Evolutionary conservation across 2,797 vertebrate genomes (phyloP).

Genomic region (Clarias laeviceps): DNA sequence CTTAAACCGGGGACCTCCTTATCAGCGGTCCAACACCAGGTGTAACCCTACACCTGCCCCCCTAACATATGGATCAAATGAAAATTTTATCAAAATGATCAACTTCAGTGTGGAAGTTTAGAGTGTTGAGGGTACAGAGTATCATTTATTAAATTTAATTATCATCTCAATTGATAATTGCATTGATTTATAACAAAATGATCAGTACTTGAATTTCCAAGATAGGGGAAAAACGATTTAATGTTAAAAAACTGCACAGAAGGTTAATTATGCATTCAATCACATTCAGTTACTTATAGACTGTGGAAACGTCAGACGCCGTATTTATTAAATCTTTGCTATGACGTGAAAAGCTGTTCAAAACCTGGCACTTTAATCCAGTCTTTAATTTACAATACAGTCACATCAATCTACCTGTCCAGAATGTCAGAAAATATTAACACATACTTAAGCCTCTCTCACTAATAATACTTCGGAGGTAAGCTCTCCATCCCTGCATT

Average conservation of each 20-base stretch:
- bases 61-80: not conserved
- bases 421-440: conserved; percentile 38
- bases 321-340: conserved; percentile 7
- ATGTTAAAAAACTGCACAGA: not conserved
- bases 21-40: no score
- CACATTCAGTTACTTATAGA: not conserved
- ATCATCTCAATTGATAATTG: not conserved
- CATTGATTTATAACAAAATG: conserved; percentile 22
- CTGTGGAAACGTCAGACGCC: not conserved
- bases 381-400: conserved; percentile 38
- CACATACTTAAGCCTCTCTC: conserved; percentile 36
- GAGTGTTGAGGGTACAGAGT: no score
- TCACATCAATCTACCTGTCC: conserved; percentile 39
- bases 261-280: not conserved
- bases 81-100: not conserved
- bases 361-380: not conserved
- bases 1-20: no score
- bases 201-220: not conserved
- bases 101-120: not conserved
- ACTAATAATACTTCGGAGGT: conserved; percentile 33
- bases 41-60: no score
- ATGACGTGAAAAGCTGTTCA: not conserved
- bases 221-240: not conserved
- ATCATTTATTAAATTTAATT: not conserved
- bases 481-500: conserved; percentile 37